Evolutionary conservation across 2,113 vertebrate species (phyloP), one percentile per base, ranked within the genome.

Genomic region (Chlorodrepanis virens): DNA sequence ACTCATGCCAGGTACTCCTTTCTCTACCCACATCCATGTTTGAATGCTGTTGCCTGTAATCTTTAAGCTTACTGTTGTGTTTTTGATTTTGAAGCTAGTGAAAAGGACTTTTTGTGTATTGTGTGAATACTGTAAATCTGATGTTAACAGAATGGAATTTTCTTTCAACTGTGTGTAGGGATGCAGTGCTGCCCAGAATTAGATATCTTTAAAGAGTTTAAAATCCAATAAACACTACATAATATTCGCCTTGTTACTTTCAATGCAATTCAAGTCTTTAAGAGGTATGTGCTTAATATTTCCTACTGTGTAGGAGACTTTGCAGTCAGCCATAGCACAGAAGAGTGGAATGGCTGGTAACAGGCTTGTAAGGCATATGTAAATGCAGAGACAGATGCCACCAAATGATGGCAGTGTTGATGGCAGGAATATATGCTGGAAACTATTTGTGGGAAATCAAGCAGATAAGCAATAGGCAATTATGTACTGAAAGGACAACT

Each of bases 1-100:
- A 99, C 98, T 99, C 99, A 99, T 98, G 99, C 98, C 99, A 99
- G 99, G 99, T 99, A 99, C 99, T 99, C 99, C 99, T 99, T 99
- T 99, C 99, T 99, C 98, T 99, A 99, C 99, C 99, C 99, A 99
- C 99, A 99, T 99, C 99, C 98, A 99, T 98, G 98, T 99, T 99
- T 99, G 99, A 99, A 99, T 99, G 98, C 99, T 99, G 98, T 99
- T 99, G 98, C 99, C 99, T 99, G 99, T 99, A 98, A 99, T 98
- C 97, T 98, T 98, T 98, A 98, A 98, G 98, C 98, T 99, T 98
- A 98, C 98, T 98, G 98, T 98, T 99, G 97, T 98, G 97, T 98
- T 98, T 98, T 97, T 98, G 98, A 98, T 98, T 98, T 98, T 97
- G 96, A 91, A 98, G 97, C 97, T 95, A 98, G 96, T 97, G 93